Evolutionary conservation across 2,113 vertebrate genomes (phyloP).

Genomic region (Tragelaphus buxtoni): DNA sequence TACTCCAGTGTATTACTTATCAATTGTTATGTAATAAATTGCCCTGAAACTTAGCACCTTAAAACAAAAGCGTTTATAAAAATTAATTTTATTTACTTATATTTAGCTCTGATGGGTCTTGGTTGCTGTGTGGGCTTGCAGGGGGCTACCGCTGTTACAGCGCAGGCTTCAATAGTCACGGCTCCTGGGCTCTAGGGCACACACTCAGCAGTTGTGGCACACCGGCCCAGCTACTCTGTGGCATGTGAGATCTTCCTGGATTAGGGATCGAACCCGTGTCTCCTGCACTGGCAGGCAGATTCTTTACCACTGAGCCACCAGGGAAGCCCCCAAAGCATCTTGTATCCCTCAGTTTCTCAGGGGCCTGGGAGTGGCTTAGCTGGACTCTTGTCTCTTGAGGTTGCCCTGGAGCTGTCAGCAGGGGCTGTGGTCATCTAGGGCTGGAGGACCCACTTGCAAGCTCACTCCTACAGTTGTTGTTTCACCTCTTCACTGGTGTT

Average conservation of each 20-base stretch:
- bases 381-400: not conserved
- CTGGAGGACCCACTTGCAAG: not conserved
- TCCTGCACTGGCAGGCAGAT: not conserved
- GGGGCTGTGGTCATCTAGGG: not conserved
- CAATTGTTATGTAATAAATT: not conserved
- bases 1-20: not conserved
- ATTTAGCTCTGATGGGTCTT: not conserved
- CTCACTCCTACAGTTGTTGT: not conserved
- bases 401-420: not conserved
- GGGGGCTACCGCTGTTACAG: not conserved
- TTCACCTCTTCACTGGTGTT: not conserved
- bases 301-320: not conserved
- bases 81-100: not conserved
- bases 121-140: not conserved
- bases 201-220: not conserved
- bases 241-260: not conserved
- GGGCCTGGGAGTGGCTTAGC: not conserved
- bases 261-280: not conserved
- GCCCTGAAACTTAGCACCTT: not conserved
- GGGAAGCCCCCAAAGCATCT: not conserved
- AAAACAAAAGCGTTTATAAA: not conserved
- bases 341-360: not conserved
- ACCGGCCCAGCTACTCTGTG: not conserved
- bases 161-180: fast-evolving
- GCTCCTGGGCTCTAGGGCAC: not conserved